Conservation (phyloP, 2,888 invertebrate species). For the Lasioglossum marginatum region DNA sequence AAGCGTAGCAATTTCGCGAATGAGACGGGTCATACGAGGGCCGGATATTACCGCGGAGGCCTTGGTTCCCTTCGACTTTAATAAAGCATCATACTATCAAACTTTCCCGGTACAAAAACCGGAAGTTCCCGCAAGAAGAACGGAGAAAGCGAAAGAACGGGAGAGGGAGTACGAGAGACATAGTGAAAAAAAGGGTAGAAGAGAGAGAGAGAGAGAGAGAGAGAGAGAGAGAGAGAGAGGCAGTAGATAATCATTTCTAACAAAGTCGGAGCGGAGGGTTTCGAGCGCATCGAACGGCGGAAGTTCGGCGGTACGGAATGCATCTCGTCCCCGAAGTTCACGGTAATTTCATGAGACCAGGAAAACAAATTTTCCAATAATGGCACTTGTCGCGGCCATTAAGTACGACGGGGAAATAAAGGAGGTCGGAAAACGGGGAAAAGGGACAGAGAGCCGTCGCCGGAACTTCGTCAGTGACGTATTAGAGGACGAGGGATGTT, state of each 20-base stretch:
- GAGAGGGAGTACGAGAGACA: background rate
- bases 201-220: no score
- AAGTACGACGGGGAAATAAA: slow-evolving; percentile 9
- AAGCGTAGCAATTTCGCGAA: slow-evolving; percentile 5
- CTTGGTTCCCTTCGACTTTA: slow-evolving; percentile 18
- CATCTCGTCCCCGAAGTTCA: background rate
- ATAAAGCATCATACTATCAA: slow-evolving; percentile 31
- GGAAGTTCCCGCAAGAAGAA: background rate
- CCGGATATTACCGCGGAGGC: background rate
- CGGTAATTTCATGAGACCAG: slow-evolving; percentile 28
- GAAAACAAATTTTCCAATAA: slow-evolving; percentile 62
- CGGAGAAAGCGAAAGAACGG: background rate
- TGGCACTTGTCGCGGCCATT: slow-evolving; percentile 50
- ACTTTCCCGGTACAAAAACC: slow-evolving; percentile 5
- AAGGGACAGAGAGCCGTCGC: slow-evolving; percentile 23
- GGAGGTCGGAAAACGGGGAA: slow-evolving; percentile 16
- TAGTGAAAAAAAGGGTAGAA: background rate
- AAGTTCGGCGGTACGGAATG: slow-evolving; percentile 9
- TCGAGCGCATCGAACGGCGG: slow-evolving; percentile 1
- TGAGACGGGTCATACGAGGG: background rate
- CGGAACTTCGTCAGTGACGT: slow-evolving; percentile 58
- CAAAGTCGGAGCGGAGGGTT: slow-evolving; percentile 6
- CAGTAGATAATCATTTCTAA: slow-evolving; percentile 12
- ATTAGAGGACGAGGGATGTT: slow-evolving; percentile 60
- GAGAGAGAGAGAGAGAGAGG: background rate